Evolutionary conservation across 2,797 vertebrate genomes (phyloP), one percentile per base, ranked within the genome.

Genomic region (Crocodylus rhombifer): DNA sequence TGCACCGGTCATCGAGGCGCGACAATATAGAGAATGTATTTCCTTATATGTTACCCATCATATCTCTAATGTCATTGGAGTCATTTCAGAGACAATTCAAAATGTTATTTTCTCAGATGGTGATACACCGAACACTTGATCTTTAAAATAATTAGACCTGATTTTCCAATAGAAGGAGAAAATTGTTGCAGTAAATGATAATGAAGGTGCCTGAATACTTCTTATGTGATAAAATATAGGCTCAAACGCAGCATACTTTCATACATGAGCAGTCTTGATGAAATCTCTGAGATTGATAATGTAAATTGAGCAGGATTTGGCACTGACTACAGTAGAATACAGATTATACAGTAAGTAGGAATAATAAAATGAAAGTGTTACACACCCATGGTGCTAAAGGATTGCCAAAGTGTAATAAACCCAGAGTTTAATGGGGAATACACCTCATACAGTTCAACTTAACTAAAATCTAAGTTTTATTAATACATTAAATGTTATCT

Each of bases 201-300:
- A 80, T 30, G 28, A 2, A 21, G 28, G 17, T 51, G 63, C 16
- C 56, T 36, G 18, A 13, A 25, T 63, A 26, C 23, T 63, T 63
- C 56, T 84, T 80, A n/a, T n/a, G 21, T 75, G 80, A 80, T 73
- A 83, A 69, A 5, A 2, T 30, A 42, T 67, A 1, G 5, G 23
- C 65, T 64, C 71, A 62, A 36, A 84, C 92, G 86, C 80, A 82
- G 55, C 23, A 84, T 57, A 73, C 56, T 76, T 51, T 75, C 73
- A 26, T 28, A 69, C 17, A 13, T 28, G 51, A 28, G 26, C 42
- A 56, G 73, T 16, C 51, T 75, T 56, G 25, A 55, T n/a, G 51
- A n/a, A 56, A 28, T 56, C 26, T 10, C 5, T 56, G 73, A 56
- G 73, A 56, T 16, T 26, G 12, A 26, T 28, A 51, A 51, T 51